Evolutionary conservation across 53 echinoderm and acorn worm genomes (phyloP), one percentile per base, ranked within the genome.

Genomic region (Patiria pectinifera): DNA sequence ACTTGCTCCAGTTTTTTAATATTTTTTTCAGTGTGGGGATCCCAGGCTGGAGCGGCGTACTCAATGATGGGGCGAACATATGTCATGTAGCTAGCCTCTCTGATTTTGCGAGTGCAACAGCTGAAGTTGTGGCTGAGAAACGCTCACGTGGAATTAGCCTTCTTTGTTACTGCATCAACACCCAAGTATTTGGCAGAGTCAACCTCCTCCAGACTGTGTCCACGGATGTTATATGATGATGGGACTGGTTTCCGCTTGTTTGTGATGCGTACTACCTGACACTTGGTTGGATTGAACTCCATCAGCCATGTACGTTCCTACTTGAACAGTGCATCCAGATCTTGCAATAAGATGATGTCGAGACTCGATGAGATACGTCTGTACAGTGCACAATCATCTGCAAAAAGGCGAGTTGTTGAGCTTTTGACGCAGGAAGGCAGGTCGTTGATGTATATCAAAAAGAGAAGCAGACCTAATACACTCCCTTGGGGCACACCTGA

Each of bases 221-320:
- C 92, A 86, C 78, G 91, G 87, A 94, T 85, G 35, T 62, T 85
- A 59, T 94, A 94, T 70, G 86, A 69, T 35, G 59, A 83, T 43
- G 53, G 70, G 11, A 88, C 18, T 48, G 78, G 77, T 12, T 59
- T 85, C 47, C 78, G 85, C 75, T 92, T 92, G 53, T 74, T 85
- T 2, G 92, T 85, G 72, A 83, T 24, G 47, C 63, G 48, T 19
- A 89, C 45, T 21, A 89, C 79, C 44, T 87, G 35, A 48, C 87
- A 87, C 49, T 76, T 87, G 77, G 23, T 78, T 78, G 77, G 26
- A 44, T 87, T 43, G 46, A 87, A 87, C 87, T 87, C 49, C 87
- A 87, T 48, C 75, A 87, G 45, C 87, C 87, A 87, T 21, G 60
- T 66, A 15, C 26, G 15, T 59, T 87, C 87, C 87, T 8, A 53